Conservation (phyloP, 2,888 invertebrate genomes). For the Troilus luridus region DNA sequence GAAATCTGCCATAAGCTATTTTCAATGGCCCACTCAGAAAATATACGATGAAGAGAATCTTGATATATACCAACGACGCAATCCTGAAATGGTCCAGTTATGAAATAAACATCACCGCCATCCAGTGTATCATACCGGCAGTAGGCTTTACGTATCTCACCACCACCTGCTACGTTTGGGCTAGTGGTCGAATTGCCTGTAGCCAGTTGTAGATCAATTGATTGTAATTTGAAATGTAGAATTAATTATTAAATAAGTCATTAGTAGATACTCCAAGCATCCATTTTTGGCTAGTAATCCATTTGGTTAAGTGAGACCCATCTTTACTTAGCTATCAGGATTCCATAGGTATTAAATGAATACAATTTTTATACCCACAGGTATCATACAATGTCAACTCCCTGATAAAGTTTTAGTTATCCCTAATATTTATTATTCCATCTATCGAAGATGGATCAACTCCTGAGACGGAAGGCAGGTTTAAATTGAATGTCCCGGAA, state of each 20-base stretch:
- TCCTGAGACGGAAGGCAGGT: background rate
- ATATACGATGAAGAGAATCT: background rate
- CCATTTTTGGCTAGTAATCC: too few relatives aligned
- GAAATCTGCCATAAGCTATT: background rate
- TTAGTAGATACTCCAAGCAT: too few relatives aligned
- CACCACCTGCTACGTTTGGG: background rate
- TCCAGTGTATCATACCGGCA: background rate
- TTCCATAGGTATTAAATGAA: background rate
- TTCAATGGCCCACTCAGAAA: background rate
- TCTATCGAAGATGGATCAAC: background rate
- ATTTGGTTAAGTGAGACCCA: too few relatives aligned
- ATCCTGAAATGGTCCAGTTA: background rate
- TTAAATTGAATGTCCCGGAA: background rate
- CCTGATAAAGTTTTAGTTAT: background rate
- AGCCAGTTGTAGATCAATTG: background rate
- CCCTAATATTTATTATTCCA: background rate
- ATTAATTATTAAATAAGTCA: too few relatives aligned
- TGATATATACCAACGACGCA: background rate
- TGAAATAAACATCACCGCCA: background rate
- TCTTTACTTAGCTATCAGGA: background rate
- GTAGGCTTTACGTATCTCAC: background rate
- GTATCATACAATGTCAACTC: background rate
- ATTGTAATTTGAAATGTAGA: background rate
- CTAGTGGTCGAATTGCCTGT: background rate
- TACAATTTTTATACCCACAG: background rate